Conservation (phyloP, 1,140 invertebrate species). For the Caenorhabditis remanei region DNA sequence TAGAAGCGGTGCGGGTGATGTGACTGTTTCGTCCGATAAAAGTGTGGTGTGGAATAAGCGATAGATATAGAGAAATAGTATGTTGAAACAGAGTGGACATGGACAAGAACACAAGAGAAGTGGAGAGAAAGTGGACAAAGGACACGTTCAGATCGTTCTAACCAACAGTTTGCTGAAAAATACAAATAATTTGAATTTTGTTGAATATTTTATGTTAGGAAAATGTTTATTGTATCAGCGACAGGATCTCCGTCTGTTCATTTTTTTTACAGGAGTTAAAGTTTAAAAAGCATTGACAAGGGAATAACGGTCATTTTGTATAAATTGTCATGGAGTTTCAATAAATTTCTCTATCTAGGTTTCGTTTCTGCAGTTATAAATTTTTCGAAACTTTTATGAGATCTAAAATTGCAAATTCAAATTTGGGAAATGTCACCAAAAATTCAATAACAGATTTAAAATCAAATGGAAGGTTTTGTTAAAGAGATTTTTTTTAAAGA, state of each 20-base stretch:
- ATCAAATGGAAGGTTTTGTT: too few species aligned
- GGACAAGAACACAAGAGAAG: background rate
- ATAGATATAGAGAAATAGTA: slow-evolving; percentile 12
- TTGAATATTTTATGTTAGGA: background rate
- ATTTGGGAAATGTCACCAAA: background rate
- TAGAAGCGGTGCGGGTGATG: slow-evolving; percentile 16
- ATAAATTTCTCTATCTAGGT: too few species aligned
- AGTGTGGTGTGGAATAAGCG: slow-evolving; percentile 17
- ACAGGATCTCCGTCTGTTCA: too few species aligned
- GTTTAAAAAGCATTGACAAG: too few species aligned
- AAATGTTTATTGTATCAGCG: background rate
- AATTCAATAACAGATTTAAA: too few species aligned
- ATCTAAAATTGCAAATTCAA: too few species aligned
- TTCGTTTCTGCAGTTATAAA: too few species aligned
- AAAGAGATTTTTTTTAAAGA: too few species aligned
- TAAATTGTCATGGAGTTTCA: too few species aligned
- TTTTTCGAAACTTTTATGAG: too few species aligned
- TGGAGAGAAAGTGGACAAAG: background rate
- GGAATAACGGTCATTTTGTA: too few species aligned
- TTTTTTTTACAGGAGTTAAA: too few species aligned
- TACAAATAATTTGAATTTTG: background rate
- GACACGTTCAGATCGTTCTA: slow-evolving; percentile 29
- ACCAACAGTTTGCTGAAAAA: slow-evolving; percentile 49
- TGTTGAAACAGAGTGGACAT: background rate
- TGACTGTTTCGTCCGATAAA: background rate